Evolutionary conservation across 2,888 invertebrate species (phyloP).

Genomic region (Drosophila subsilvestris): DNA sequence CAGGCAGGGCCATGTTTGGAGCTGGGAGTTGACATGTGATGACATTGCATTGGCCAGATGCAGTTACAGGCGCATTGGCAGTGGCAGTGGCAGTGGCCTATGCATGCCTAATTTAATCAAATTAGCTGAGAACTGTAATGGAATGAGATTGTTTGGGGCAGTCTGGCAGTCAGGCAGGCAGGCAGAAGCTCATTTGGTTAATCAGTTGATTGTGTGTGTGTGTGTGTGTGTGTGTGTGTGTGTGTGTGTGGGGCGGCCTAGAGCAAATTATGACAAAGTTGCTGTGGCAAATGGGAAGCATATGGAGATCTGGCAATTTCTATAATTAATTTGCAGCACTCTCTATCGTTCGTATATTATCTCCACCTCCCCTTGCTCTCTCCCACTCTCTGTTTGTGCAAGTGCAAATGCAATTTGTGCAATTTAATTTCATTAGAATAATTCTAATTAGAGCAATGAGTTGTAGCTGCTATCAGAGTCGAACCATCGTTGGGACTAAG

Average conservation of each 20-base stretch:
- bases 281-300: conserved; percentile 56
- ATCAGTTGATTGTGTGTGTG: conserved; percentile 61
- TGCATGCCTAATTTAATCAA: conserved; percentile 72
- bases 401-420: conserved; percentile 52
- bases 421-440: conserved; percentile 81
- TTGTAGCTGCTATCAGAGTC: conserved; percentile 62
- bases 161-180: conserved; percentile 5
- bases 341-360: background rate
- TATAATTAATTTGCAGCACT: conserved; percentile 68
- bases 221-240: conserved; percentile 30
- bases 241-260: conserved; percentile 31
- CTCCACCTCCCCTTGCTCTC: background rate
- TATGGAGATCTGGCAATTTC: conserved; percentile 62
- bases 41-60: conserved; percentile 62
- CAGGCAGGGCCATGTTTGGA: conserved; percentile 40
- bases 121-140: conserved; percentile 72
- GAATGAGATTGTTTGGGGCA: conserved; percentile 32
- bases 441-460: conserved; percentile 82
- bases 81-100: conserved; percentile 22
- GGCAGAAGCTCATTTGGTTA: conserved; percentile 54
- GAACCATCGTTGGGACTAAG: conserved; percentile 63
- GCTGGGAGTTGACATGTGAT: conserved; percentile 49
- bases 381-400: background rate
- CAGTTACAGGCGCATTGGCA: conserved; percentile 36
- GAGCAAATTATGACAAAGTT: conserved; percentile 68